A percentile compares a stretch with the other conserved stretches of the same genome.
Evolutionary conservation across 2,113 vertebrate species (phyloP).

Genomic region (Mirounga angustirostris): DNA sequence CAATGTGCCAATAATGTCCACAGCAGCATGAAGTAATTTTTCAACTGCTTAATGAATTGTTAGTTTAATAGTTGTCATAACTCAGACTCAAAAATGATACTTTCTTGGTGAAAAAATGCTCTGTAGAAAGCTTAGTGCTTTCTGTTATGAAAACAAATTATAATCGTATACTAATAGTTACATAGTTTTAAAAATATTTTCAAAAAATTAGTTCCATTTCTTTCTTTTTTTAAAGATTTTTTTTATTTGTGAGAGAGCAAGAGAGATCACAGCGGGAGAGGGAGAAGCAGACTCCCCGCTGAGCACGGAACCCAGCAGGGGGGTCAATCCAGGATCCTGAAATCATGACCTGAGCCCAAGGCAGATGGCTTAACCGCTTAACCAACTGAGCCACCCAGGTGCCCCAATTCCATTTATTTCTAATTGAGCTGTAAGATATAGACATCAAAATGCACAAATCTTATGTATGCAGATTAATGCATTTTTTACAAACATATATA

Average conservation of each 20-base stretch:
- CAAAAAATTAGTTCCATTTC: neutral
- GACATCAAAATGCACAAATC: neutral
- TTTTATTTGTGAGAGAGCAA: neutral
- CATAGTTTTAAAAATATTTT: neutral
- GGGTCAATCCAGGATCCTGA: neutral
- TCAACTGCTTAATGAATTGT: neutral
- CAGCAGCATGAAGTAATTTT: neutral
- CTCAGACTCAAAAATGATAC: neutral
- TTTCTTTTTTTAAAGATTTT: neutral
- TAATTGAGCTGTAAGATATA: neutral
- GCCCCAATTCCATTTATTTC: neutral
- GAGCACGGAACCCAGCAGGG: neutral
- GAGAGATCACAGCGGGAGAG: neutral
- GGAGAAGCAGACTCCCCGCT: neutral
- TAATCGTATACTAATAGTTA: neutral
- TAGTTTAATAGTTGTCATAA: neutral
- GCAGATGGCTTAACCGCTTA: neutral
- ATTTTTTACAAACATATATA: neutral
- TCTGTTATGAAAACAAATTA: neutral
- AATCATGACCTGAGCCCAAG: neutral
- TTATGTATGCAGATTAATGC: neutral
- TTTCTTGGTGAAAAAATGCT: neutral
- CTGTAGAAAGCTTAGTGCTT: neutral
- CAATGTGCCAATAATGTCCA: neutral
- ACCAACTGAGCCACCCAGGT: neutral